Evolutionary conservation across 2,113 vertebrate genomes (phyloP).

Genomic region (Lonchura striata): DNA sequence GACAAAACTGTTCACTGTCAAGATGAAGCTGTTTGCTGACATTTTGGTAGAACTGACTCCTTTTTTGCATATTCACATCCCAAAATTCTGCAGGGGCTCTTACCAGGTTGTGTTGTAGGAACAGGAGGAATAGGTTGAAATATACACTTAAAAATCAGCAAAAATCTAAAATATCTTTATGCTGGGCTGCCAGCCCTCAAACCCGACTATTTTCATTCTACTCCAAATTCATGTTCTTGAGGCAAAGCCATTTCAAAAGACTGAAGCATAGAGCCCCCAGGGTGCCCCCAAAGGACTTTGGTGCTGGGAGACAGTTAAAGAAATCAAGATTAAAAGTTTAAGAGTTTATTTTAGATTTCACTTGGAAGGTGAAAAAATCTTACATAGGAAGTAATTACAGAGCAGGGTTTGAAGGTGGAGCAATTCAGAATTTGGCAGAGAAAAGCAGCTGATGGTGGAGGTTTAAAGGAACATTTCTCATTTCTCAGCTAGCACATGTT

Average conservation of each 20-base stretch:
- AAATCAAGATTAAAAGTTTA: not conserved
- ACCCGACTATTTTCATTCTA: not conserved
- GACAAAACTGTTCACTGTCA: not conserved
- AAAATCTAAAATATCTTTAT: not conserved
- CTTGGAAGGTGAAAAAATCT: not conserved
- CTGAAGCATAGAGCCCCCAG: not conserved
- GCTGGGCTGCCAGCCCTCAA: not conserved
- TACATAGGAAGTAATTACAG: constrained; percentile 18
- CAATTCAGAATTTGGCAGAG: constrained; percentile 33
- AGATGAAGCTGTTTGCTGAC: not conserved
- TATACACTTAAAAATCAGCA: not conserved
- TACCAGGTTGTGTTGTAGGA: not conserved
- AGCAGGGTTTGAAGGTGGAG: constrained; percentile 20
- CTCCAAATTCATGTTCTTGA: not conserved
- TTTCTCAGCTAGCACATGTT: not conserved
- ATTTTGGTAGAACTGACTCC: not conserved
- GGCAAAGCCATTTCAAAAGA: not conserved
- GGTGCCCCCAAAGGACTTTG: not conserved
- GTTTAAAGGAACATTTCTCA: constrained; percentile 63
- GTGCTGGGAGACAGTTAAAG: not conserved
- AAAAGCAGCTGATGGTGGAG: not conserved
- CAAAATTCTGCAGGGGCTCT: not conserved
- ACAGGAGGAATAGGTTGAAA: not conserved
- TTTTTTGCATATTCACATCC: not conserved
- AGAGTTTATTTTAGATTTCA: not conserved